Base-by-base conservation (phyloP, 2,797 vertebrate species). In the Falco concolor region DNA sequence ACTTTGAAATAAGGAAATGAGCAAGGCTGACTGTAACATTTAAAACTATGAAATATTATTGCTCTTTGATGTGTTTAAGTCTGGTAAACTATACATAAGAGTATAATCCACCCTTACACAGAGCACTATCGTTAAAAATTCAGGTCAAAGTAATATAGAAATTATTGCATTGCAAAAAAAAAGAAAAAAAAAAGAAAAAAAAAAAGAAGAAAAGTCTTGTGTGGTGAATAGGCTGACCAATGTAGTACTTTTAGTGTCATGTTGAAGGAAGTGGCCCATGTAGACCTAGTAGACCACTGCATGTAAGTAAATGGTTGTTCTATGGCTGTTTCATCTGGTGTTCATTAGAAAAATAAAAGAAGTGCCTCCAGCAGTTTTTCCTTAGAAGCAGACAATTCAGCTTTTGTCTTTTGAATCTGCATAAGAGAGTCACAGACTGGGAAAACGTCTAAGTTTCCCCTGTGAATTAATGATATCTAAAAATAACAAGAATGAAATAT, bases 401-500 rank as follows among this genome's bases (percentile, higher is more conserved):
- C 88, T 94, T 96, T 96, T 97, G 96, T 96, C 92, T 96, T 90
- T 91, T 84, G 69, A 90, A 89, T 86, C 88, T 80, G 28, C 17
- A 8, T 87, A 70, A 89, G 84, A 85, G 65, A 95, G 75, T 93
- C 90, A 80, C 75, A 94, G 84, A 49, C 84, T 69, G 60, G 30
- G 90, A 80, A 75, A 96, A 79, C 61, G 82, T 82, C 45, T 54
- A 72, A 79, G 74, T 90, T 97, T 96, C 70, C 53, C 50, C 59
- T 92, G 61, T 89, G 82, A 97, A 75, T 95, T 96, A 84, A 61
- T 80, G 44, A 65, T 93, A 76, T 61, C 75, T 82, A 96, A 97
- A 98, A 96, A 80, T 90, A 94, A 78, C 50, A 95, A 50, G 50
- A 73, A 72, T 88, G 34, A 89, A 85, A 53, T 65, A 85, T 15